Percentiles rank a stretch among this genome's conserved stretches.
Conservation (phyloP, 2,888 invertebrate species). For the Oithona nana region DNA sequence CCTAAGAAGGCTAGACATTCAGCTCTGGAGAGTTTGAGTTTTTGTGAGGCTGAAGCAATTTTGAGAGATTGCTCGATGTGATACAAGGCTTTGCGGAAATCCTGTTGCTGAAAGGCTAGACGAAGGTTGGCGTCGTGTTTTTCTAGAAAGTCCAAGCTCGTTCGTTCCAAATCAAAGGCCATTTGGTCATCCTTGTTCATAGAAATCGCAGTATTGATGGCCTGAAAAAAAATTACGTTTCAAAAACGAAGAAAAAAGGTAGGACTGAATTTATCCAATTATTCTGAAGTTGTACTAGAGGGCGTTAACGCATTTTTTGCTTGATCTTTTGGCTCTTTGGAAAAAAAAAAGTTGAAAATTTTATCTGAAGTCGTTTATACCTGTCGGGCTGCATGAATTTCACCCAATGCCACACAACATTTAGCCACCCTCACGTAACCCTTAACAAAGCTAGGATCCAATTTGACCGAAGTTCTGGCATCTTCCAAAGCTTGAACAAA, state of each 20-base stretch:
- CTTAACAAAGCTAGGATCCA: conserved; percentile 54
- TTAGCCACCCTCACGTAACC: conserved; percentile 45
- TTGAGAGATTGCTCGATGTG: conserved; percentile 73
- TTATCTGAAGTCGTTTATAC: too few relatives aligned
- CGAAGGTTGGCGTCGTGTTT: conserved; percentile 49
- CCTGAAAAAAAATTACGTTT: neutral
- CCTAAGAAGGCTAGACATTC: conserved; percentile 67
- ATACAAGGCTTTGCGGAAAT: conserved; percentile 62
- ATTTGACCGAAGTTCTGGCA: conserved; percentile 53
- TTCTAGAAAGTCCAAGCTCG: conserved; percentile 43
- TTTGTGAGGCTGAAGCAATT: conserved; percentile 46
- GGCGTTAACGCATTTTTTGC: too few relatives aligned
- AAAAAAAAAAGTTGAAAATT: too few relatives aligned
- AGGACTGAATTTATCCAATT: too few relatives aligned
- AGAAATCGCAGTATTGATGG: neutral
- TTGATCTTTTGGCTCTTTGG: too few relatives aligned
- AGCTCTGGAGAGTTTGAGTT: conserved; percentile 58
- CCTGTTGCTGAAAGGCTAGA: conserved; percentile 48
- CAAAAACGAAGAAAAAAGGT: too few relatives aligned
- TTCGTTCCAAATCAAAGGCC: conserved; percentile 34
- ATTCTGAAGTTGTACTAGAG: too few relatives aligned
- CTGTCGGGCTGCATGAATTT: conserved; percentile 40
- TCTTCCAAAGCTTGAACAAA: conserved; percentile 65
- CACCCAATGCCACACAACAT: conserved; percentile 64
- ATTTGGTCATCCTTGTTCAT: neutral